Base-by-base conservation (phyloP, 1,140 invertebrate genomes). In the Chlorops oryzae region DNA sequence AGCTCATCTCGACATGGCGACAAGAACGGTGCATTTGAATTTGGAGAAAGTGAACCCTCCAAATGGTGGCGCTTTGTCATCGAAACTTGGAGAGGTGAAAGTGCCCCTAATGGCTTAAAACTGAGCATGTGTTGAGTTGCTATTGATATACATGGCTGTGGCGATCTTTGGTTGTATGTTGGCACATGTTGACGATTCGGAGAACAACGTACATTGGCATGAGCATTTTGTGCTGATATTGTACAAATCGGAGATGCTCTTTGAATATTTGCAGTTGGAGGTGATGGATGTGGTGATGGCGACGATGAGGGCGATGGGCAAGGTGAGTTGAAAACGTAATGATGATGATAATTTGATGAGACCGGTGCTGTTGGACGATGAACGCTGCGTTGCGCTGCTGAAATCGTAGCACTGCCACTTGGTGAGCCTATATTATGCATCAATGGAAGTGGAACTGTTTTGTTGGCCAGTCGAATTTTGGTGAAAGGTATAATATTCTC, bases 401-500 rank as follows among this genome's bases (percentile, higher is more conserved):
- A 43, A 47, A 62, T n/a, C 63, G 63, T 17, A 0, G 63, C 57
- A 13, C 50, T 58, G 21, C 51, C 42, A 1, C 51, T 18, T 2
- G 47, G 40, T 5, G 23, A 13, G n/a, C n/a, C n/a, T n/a, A n/a
- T n/a, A n/a, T n/a, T n/a, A n/a, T 32, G 27, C 27, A 38, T 37
- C 23, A 50, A 21, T 24, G 3, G 32, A 27, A 17, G 40, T 3
- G 47, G 20, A 24, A 24, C 28, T 23, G 25, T 54, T 22, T 62
- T 58, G 18, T 55, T 62, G 13, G 62, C 61, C 9, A 54, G 55
- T 3, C 66, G 60, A 65, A 70, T 60, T 45, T 70, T 70, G 3
- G 66, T 84, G 64, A 87, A 88, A 35, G 86, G 86, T 56, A 88
- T 82, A 50, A 89, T 88, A 69, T 90, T 90, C 65, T 89, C 87